Evolutionary conservation across 1,140 invertebrate species (phyloP).

Genomic region (Dendroctonus valens): DNA sequence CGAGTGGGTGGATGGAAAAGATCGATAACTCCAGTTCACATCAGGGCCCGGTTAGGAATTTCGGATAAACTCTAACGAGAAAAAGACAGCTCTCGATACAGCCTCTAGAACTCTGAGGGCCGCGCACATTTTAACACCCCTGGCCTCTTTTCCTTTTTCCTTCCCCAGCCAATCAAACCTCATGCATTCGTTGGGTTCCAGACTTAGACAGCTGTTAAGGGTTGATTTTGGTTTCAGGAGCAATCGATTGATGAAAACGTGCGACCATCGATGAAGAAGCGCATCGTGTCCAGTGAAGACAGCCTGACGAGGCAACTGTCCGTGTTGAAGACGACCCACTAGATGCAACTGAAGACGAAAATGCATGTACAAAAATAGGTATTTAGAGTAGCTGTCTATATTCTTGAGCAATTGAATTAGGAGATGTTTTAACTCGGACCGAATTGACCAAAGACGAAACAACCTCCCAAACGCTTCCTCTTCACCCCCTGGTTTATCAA

Average conservation of each 20-base stretch:
- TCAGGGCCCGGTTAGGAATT: no score
- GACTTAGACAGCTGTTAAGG: background rate
- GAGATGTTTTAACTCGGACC: conserved; percentile 14
- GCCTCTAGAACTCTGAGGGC: no score
- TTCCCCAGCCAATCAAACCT: no score
- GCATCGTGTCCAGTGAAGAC: conserved; percentile 58
- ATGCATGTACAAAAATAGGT: conserved; percentile 18
- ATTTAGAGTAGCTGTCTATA: background rate
- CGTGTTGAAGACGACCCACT: conserved; percentile 57
- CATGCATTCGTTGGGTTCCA: no score
- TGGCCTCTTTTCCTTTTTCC: no score
- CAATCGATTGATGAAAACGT: conserved; percentile 30
- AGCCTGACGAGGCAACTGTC: conserved; percentile 58
- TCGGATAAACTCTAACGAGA: no score
- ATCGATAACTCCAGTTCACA: no score
- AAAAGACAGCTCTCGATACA: no score
- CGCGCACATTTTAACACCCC: no score
- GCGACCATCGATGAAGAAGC: conserved; percentile 54
- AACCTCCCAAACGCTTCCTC: background rate
- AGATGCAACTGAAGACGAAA: conserved; percentile 41
- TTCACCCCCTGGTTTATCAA: background rate
- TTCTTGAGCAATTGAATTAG: conserved; percentile 13
- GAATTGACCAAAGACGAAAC: background rate
- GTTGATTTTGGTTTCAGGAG: background rate
- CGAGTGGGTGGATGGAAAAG: no score